phyloP scores from a whole-genome alignment of 2,113 vertebrate genomes.

The Astur gentilis region DNA sequence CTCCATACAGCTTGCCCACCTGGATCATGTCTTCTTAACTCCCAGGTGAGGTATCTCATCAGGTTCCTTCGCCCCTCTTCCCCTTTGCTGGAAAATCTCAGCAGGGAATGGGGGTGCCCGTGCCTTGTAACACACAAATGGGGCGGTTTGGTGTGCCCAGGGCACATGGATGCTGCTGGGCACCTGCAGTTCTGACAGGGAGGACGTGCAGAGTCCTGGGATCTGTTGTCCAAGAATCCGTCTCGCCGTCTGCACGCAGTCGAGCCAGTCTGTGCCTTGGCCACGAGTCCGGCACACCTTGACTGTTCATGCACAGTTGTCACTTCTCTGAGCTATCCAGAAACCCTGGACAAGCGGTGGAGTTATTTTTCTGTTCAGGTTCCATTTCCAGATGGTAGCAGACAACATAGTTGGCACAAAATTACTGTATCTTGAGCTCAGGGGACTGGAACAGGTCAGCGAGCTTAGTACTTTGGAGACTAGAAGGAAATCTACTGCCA shows the following conservation, averaged over 20 bases:
- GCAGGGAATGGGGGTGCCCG: fast-evolving
- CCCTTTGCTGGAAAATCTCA: background rate
- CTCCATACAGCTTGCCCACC: background rate
- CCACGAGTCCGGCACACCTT: background rate
- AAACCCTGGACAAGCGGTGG: background rate
- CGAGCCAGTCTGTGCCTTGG: background rate
- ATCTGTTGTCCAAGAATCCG: background rate
- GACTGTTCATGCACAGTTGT: background rate
- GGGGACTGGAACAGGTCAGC: background rate
- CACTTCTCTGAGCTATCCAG: background rate
- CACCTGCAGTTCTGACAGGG: background rate
- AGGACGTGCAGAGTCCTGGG: background rate
- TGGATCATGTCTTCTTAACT: background rate
- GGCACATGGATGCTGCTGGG: background rate
- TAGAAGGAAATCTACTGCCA: background rate
- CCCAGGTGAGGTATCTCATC: background rate
- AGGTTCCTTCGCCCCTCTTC: background rate
- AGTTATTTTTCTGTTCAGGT: background rate
- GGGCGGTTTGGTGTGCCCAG: background rate
- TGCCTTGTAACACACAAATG: fast-evolving
- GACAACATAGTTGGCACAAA: background rate
- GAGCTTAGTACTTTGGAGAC: background rate
- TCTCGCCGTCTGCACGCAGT: fast-evolving
- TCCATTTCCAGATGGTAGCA: background rate
- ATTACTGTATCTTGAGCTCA: background rate